phyloP scores from a whole-genome alignment of 2,113 vertebrate genomes.

The Prinia subflava region DNA sequence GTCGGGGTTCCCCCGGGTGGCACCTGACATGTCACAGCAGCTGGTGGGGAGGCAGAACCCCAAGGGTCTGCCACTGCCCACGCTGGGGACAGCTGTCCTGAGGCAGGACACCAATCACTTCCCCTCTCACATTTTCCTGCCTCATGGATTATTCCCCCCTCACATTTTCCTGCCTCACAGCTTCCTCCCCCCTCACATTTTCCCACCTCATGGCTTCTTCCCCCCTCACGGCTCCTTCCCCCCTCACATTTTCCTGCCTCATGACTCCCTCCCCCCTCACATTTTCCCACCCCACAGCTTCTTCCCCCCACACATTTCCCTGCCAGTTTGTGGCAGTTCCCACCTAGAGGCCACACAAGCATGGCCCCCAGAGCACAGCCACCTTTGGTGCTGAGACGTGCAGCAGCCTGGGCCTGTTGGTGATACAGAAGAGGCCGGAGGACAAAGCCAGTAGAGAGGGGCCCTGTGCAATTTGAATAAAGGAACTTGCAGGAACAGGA shows the following conservation, averaged over 20 bases:
- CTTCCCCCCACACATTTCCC: neutral
- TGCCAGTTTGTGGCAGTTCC: rapidly evolving
- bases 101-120: rapidly evolving
- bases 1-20: rapidly evolving
- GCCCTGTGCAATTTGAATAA: neutral
- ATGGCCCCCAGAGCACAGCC: neutral
- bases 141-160: too few relatives aligned
- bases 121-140: rapidly evolving
- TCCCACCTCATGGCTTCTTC: rapidly evolving
- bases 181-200: neutral
- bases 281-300: rapidly evolving
- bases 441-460: neutral
- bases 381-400: rapidly evolving
- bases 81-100: rapidly evolving
- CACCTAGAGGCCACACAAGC: neutral
- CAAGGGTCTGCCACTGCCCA: neutral
- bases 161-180: neutral
- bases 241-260: neutral
- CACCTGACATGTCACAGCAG: neutral
- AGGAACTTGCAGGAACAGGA: neutral
- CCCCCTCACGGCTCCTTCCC: neutral
- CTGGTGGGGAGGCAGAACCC: too few relatives aligned
- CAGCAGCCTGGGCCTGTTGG: neutral
- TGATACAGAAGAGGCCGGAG: neutral
- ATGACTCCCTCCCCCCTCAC: neutral